A percentile compares a stretch with the other conserved stretches of the same genome.
These are phyloP conservation scores for Drosophila neutralis DNA, from an alignment of 2,888 invertebrate species.

Conservation along the genomic window DNA sequence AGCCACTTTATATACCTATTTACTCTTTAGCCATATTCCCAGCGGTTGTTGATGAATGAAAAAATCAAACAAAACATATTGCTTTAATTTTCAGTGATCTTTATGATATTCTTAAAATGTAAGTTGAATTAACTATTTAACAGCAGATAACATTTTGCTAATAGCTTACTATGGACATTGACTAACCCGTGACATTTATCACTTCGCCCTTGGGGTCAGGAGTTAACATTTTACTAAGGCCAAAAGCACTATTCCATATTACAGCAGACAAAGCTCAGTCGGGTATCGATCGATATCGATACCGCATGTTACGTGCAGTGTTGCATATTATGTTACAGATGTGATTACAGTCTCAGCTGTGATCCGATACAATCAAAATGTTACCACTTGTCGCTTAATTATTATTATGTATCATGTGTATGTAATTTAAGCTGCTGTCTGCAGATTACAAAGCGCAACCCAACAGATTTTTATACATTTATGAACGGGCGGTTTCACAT, in stretches of 20 bases:
- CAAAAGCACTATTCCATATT: background rate
- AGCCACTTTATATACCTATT: background rate
- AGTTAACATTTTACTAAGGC: background rate
- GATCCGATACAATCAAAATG: background rate
- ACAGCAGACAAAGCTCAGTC: background rate
- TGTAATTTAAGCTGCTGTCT: background rate
- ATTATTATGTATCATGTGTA: background rate
- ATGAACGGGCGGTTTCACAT: background rate
- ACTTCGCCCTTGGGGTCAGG: background rate
- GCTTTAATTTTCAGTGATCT: background rate
- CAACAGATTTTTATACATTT: background rate
- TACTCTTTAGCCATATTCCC: background rate
- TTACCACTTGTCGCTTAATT: background rate
- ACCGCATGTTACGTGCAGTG: background rate
- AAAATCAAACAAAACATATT: background rate
- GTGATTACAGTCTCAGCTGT: background rate
- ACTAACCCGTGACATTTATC: background rate
- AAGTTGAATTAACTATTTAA: constrained; percentile 2
- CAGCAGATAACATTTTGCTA: background rate
- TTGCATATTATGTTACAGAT: background rate
- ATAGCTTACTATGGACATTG: background rate
- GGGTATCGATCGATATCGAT: background rate
- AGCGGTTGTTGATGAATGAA: background rate
- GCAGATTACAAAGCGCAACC: background rate
- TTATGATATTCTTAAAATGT: background rate